Percentiles rank a stretch among this genome's conserved stretches.
These are phyloP conservation scores for Gymnocephalus cernua DNA, from an alignment of 2,113 vertebrate species.

Conservation along the genomic window DNA sequence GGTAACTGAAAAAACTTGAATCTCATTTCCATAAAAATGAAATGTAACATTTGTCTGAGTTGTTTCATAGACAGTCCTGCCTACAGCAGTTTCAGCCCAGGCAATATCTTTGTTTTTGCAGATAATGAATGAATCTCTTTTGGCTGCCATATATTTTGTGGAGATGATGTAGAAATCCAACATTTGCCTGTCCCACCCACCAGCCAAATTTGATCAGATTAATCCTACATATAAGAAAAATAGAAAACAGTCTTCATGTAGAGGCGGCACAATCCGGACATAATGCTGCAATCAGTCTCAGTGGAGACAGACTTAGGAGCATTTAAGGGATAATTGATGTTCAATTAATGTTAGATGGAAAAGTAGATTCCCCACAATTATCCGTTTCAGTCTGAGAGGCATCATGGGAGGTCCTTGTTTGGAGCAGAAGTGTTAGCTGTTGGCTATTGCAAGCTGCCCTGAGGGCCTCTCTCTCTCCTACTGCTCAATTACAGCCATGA, in stretches of 20 bases:
- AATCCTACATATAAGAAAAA: conserved; percentile 1
- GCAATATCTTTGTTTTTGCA: conserved; percentile 34
- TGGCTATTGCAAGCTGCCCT: conserved; percentile 60
- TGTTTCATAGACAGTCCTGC: conserved; percentile 38
- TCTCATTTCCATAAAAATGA: conserved; percentile 68
- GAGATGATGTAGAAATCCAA: conserved; percentile 40
- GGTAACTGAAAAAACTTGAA: conserved; percentile 45
- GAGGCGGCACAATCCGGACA: conserved; percentile 3
- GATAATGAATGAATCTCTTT: conserved; percentile 38
- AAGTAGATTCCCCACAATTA: conserved; percentile 47
- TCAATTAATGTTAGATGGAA: conserved; percentile 60
- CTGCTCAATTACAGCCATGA: conserved; percentile 69
- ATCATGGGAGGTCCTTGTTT: conserved; percentile 68
- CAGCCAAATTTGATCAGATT: conserved; percentile 30
- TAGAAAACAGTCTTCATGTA: neutral
- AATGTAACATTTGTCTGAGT: conserved; percentile 50
- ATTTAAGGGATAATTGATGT: conserved; percentile 66
- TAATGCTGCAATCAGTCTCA: conserved; percentile 32
- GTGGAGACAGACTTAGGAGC: conserved; percentile 39
- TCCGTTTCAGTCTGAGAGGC: conserved; percentile 43
- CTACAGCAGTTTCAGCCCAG: conserved; percentile 40
- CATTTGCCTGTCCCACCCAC: conserved; percentile 21
- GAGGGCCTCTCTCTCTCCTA: conserved; percentile 44
- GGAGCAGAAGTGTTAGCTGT: conserved; percentile 45
- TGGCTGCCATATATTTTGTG: conserved; percentile 12